Evolutionary conservation across 2,797 vertebrate genomes (phyloP).

Genomic region (Sebastes ruberrimus): DNA sequence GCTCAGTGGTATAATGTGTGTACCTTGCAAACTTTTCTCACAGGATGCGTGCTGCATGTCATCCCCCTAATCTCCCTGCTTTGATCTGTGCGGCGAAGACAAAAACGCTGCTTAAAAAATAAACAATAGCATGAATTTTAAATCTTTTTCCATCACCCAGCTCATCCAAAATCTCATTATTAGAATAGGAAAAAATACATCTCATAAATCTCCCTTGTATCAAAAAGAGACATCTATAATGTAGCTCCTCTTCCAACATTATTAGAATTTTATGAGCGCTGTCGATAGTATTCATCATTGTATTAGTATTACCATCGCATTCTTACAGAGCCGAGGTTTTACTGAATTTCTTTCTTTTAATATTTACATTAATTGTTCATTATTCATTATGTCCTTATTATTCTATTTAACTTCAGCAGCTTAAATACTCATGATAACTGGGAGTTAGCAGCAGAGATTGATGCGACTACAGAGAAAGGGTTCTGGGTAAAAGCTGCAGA

Average conservation of each 20-base stretch:
- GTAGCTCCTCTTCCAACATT: constrained; percentile 26
- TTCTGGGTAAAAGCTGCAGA: constrained; percentile 9
- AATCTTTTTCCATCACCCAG: neutral
- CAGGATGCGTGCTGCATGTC: neutral
- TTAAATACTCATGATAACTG: constrained; percentile 3
- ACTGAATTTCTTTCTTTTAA: constrained; percentile 32
- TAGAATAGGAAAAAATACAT: constrained; percentile 7
- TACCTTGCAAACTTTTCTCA: neutral
- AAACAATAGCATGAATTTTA: constrained; percentile 11
- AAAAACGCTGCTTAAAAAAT: constrained; percentile 10
- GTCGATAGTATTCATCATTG: constrained; percentile 42
- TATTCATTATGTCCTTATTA: constrained; percentile 54
- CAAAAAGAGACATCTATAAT: constrained; percentile 37
- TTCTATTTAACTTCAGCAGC: constrained; percentile 44
- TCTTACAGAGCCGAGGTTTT: constrained; percentile 1
- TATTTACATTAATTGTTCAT: constrained; percentile 58
- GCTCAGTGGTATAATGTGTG: neutral
- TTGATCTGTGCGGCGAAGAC: neutral
- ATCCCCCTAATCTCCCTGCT: constrained; percentile 1
- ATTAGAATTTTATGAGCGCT: constrained; percentile 56
- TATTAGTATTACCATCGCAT: constrained; percentile 4
- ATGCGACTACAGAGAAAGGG: constrained; percentile 1
- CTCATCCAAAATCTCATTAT: neutral
- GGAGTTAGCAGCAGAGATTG: constrained; percentile 14
- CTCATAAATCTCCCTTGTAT: constrained; percentile 10